phyloP scores from a whole-genome alignment of 2,797 vertebrate genomes.

The Liasis olivaceus region DNA sequence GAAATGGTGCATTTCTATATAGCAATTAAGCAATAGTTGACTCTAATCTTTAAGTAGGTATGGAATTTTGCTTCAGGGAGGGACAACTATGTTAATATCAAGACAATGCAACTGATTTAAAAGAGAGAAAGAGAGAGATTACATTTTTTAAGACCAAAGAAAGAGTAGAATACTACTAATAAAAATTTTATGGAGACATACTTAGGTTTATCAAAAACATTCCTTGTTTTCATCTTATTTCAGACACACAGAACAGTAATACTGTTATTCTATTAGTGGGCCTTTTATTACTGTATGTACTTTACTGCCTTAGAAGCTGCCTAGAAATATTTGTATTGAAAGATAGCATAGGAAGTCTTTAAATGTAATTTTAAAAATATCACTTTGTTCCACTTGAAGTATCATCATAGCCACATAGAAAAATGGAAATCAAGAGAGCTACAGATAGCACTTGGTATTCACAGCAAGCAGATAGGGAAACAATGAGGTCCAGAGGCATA shows the following conservation, averaged over 20 bases:
- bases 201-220: not conserved
- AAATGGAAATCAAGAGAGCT: not conserved
- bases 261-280: not conserved
- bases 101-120: not conserved
- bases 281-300: not conserved
- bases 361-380: not conserved
- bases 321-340: not conserved
- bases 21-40: not conserved
- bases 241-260: not conserved
- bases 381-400: not conserved
- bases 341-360: not conserved
- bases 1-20: not conserved
- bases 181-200: not conserved
- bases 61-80: not conserved
- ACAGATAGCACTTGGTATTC: not conserved
- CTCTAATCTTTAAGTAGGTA: not conserved
- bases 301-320: not conserved
- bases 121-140: not conserved
- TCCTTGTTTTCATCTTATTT: not conserved
- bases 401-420: not conserved
- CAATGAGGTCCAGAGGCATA: not conserved
- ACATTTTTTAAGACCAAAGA: not conserved
- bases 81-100: not conserved
- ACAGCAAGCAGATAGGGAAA: not conserved
- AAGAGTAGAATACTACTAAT: not conserved